A percentile compares a stretch with the other conserved stretches of the same genome.
Conservation (phyloP, 2,888 invertebrate species). For the Drosophila pseudotakahashii region DNA sequence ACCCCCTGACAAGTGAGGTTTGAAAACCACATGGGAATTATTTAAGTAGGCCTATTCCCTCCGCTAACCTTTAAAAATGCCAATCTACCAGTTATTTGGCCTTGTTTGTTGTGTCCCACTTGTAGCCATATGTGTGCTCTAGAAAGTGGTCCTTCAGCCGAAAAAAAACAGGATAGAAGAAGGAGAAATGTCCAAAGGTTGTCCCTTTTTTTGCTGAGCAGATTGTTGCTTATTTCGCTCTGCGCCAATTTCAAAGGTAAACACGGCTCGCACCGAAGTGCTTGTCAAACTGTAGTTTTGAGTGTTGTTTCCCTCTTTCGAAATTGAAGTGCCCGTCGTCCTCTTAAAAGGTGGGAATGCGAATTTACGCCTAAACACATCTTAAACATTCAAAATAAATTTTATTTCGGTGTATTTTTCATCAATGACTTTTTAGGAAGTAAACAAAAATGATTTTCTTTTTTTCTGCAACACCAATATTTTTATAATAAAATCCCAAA, state of each 20-base stretch:
- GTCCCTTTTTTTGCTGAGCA: conserved; percentile 44
- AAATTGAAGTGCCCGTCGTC: conserved; percentile 15
- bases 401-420: no score
- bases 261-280: conserved; percentile 61
- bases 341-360: conserved; percentile 4
- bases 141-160: conserved; percentile 65
- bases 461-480: no score
- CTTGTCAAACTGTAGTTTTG: conserved; percentile 68
- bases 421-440: no score
- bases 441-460: no score
- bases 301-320: conserved; percentile 30
- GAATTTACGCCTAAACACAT: not conserved
- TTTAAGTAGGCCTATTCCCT: not conserved
- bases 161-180: conserved; percentile 12
- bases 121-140: conserved; percentile 61
- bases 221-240: conserved; percentile 27
- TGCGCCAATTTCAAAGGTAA: conserved; percentile 75
- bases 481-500: no score
- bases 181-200: conserved; percentile 51
- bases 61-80: not conserved
- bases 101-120: conserved; percentile 48
- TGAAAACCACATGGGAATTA: not conserved
- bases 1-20: not conserved
- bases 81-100: conserved; percentile 6
- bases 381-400: no score